A percentile compares a stretch with the other conserved stretches of the same genome.
These are phyloP conservation scores for Hydropsyche tenuis DNA, from an alignment of 1,140 invertebrate genomes.

Conservation along the genomic window DNA sequence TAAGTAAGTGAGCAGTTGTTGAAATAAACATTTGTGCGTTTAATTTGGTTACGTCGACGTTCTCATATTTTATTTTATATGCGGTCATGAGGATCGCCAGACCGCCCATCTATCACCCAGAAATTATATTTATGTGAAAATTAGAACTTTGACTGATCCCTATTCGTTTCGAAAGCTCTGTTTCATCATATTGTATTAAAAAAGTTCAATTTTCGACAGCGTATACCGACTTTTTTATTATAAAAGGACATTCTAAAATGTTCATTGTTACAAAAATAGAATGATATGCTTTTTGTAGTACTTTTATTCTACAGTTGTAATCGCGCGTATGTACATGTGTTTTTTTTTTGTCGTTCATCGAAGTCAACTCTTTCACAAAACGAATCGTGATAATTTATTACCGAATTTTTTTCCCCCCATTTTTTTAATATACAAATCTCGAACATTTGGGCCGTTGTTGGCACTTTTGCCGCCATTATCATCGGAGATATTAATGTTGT, in stretches of 20 bases:
- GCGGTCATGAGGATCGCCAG: not conserved
- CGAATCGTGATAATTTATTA: constrained; percentile 17
- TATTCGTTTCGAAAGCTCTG: too few species aligned
- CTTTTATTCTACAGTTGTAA: too few species aligned
- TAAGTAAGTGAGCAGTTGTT: constrained; percentile 26
- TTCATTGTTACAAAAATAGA: too few species aligned
- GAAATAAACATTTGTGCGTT: constrained; percentile 40
- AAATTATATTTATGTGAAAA: too few species aligned
- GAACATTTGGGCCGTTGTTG: constrained; percentile 21
- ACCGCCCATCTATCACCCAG: constrained; percentile 27
- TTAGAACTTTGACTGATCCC: too few species aligned
- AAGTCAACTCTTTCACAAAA: not conserved
- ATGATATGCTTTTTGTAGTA: too few species aligned
- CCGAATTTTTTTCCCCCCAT: not conserved
- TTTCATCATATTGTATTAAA: too few species aligned
- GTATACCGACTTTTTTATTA: too few species aligned
- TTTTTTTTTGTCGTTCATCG: not conserved
- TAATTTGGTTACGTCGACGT: constrained; percentile 40
- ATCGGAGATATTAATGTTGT: constrained; percentile 20
- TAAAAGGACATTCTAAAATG: too few species aligned
- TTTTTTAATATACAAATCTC: not conserved
- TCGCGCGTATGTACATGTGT: not conserved
- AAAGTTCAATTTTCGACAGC: too few species aligned
- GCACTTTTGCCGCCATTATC: constrained; percentile 24
- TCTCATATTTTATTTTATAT: constrained; percentile 30